Evolutionary conservation across 2,113 vertebrate species (phyloP), one percentile per base, ranked within the genome.

Genomic region (Dicentrarchus labrax): DNA sequence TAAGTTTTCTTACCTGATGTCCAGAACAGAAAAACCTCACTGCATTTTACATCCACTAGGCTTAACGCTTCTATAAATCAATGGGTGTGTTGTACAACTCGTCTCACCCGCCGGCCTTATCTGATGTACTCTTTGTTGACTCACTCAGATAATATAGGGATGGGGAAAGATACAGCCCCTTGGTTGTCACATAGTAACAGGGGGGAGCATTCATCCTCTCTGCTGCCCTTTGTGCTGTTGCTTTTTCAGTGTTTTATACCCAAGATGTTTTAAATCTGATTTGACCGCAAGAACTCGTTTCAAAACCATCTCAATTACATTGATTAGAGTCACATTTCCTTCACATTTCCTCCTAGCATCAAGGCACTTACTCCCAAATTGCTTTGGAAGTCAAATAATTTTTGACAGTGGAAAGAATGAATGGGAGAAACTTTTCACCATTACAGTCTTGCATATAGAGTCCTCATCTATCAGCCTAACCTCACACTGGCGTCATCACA

Each of bases 81-180:
- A 95, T 93, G 81, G 39, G 47, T 47, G 56, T 53, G 80, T 65
- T 50, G 83, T n/a, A n/a, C 8, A 5, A 78, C 80, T 86, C n/a
- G 17, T 73, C 59, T 65, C 81, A 43, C 13, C 15, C 36, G 4
- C 59, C 3, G 47, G 48, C 38, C 83, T 91, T 91, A 94, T 91
- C 93, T 86, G 85, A 91, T 81, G 85, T 13, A 30, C 76, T 75
- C 22, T 85, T 38, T 93, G 92, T 94, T 92, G 91, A 95, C 94
- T 92, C 80, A 74, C 22, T 57, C 43, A 73, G 80, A 90, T 86
- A 83, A 86, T 84, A 69, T n/a, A 75, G 64, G 76, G 80, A 85
- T 72, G 66, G 60, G 87, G 30, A 83, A 70, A 83, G 79, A 74
- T 65, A 17, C 41, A 39, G 56, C 87, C 88, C 93, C 92, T 94